Conservation (phyloP, 2,797 vertebrate species). For the Lindbergichthys nudifrons region DNA sequence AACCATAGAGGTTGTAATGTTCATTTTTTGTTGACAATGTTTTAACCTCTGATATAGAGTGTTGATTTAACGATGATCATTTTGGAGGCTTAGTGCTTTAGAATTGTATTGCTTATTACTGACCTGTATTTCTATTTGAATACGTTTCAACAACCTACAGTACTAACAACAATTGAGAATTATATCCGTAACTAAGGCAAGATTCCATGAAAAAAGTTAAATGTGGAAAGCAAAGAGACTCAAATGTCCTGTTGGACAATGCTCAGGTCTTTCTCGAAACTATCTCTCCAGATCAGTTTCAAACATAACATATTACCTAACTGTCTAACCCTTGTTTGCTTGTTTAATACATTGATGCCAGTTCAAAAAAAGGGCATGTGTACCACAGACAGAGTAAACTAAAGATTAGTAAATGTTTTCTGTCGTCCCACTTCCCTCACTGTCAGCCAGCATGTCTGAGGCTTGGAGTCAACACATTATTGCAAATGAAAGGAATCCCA, state of each 20-base stretch:
- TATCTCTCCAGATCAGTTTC: slow-evolving; percentile 35
- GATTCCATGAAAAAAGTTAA: slow-evolving; percentile 12
- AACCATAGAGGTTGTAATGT: background rate
- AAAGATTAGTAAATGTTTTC: slow-evolving; percentile 37
- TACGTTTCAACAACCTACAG: background rate
- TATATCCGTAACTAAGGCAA: background rate
- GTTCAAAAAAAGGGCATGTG: slow-evolving; percentile 40
- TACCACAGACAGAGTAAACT: slow-evolving; percentile 27
- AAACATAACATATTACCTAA: slow-evolving; percentile 45
- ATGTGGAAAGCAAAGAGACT: slow-evolving; percentile 2
- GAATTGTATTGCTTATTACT: background rate
- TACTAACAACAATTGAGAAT: background rate
- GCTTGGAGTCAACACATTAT: slow-evolving; percentile 51
- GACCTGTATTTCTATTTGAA: background rate
- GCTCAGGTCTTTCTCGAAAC: slow-evolving; percentile 20
- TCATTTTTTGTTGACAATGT: too few species aligned
- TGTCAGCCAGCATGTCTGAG: slow-evolving; percentile 39
- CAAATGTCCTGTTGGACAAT: slow-evolving; percentile 21
- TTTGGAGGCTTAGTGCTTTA: too few species aligned
- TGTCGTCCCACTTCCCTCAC: slow-evolving; percentile 10
- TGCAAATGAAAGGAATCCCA: slow-evolving; percentile 45
- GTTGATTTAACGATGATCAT: too few species aligned
- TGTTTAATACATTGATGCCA: slow-evolving; percentile 39
- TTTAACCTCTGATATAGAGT: background rate
- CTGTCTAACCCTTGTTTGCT: slow-evolving; percentile 39